These are phyloP conservation scores for Anthophora plumipes DNA, from an alignment of 2,888 invertebrate genomes.

Conservation along the genomic window DNA sequence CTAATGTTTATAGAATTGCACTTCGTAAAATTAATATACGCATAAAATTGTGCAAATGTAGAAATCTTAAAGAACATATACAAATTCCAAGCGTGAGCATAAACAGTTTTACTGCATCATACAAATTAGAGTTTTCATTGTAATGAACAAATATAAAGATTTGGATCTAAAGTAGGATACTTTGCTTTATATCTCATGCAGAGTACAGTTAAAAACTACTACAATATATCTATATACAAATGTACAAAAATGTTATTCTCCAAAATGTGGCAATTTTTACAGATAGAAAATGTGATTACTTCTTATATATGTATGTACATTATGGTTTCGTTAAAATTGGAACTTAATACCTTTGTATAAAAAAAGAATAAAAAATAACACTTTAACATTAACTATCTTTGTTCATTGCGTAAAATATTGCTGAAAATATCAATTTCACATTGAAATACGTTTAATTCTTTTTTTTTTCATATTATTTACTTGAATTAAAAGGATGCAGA, in stretches of 20 bases:
- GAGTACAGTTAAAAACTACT: neutral
- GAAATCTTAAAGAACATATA: neutral
- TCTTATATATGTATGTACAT: neutral
- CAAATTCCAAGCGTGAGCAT: no score
- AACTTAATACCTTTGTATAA: neutral
- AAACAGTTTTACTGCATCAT: no score
- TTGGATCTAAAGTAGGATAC: neutral
- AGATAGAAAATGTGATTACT: neutral
- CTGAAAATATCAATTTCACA: neutral
- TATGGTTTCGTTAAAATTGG: neutral
- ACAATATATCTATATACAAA: conserved; percentile 16
- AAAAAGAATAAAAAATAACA: neutral
- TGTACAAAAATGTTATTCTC: conserved; percentile 8
- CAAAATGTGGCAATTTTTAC: neutral
- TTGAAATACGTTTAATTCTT: neutral
- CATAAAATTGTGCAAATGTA: neutral
- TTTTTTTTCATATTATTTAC: no score
- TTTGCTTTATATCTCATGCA: neutral
- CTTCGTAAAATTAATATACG: no score
- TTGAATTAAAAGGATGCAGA: neutral
- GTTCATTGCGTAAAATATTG: neutral
- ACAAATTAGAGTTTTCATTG: neutral
- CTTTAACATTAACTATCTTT: no score
- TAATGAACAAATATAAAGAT: neutral
- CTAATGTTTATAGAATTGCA: no score